These are phyloP conservation scores for Muscidifurax raptorellus DNA, from an alignment of 1,140 invertebrate genomes.

Conservation along the genomic window DNA sequence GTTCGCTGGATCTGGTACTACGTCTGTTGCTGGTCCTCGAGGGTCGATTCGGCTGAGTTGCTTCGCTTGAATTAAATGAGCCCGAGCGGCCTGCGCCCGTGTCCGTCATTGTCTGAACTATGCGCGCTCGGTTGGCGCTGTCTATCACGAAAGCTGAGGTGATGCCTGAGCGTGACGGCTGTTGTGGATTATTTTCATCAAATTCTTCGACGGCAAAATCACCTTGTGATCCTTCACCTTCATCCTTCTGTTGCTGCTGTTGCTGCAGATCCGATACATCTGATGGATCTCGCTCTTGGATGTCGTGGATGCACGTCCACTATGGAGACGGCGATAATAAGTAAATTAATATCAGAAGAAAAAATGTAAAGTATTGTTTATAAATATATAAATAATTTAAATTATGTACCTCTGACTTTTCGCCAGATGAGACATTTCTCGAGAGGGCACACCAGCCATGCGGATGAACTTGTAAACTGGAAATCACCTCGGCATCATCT, in stretches of 20 bases:
- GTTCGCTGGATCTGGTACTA: neutral
- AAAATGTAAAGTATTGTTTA: neutral
- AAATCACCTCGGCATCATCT: conserved; percentile 92
- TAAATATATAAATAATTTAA: neutral
- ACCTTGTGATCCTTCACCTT: conserved; percentile 57
- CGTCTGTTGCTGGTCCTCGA: conserved; percentile 55
- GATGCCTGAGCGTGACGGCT: conserved; percentile 63
- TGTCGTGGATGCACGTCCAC: conserved; percentile 96
- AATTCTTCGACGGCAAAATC: conserved; percentile 66
- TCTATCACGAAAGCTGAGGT: conserved; percentile 67
- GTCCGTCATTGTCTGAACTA: conserved; percentile 44
- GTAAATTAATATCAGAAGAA: neutral
- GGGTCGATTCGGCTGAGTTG: conserved; percentile 53
- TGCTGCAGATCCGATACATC: conserved; percentile 57
- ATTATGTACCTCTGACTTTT: conserved; percentile 85
- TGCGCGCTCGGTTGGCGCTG: conserved; percentile 55
- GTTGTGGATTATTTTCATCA: conserved; percentile 60
- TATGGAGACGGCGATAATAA: conserved; percentile 66
- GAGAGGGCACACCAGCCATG: conserved; percentile 93
- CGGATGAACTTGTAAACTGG: conserved; percentile 93
- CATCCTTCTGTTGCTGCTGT: conserved; percentile 62
- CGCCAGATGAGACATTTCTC: conserved; percentile 89
- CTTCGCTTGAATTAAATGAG: conserved; percentile 59
- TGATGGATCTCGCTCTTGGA: conserved; percentile 80
- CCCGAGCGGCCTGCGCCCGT: conserved; percentile 52